Evolutionary conservation across 1,140 invertebrate genomes (phyloP), one percentile per base, ranked within the genome.

Genomic region (Drosophila malerkotliana): DNA sequence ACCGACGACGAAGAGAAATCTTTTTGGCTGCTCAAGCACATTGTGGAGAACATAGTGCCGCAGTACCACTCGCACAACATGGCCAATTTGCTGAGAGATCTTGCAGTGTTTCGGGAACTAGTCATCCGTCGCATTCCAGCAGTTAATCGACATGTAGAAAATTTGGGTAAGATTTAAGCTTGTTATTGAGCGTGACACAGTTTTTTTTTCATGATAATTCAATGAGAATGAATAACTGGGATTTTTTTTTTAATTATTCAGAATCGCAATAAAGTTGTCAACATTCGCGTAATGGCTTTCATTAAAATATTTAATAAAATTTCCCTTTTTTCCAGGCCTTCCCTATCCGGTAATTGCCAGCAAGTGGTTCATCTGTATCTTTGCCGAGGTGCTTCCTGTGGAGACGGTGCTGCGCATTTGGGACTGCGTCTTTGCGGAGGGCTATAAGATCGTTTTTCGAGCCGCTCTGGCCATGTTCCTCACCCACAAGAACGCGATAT

Each of bases 351-450:
- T 98, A 14, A 95, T 98, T 68, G 95, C 95, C 32, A 98, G 97
- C 48, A 98, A 98, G 92, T 98, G 97, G 97, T 98, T 98, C 92
- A 95, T 98, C 75, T 98, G 98, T 91, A 92, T 98, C 7, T 98
- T 96, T 92, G 96, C 96, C 48, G 98, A 98, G 93, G 97, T 98
- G 62, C 93, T 98, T 53, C 97, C 97, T 10, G 95, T 96, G 61
- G 97, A 98, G 94, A 98, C 97, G 28, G 97, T 97, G 34, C 92
- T 98, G 2, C 93, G 98, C 79, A 96, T 98, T 90, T 98, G 98
- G 98, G 98, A 99, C 92, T 98, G 97, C 83, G 92, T 99, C 44
- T 98, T 99, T 92, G 96, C 97, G 76, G 98, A 99, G 93, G 98
- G 98, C 18, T 96, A 95, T 39, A 99, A 98, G 83, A 90, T 93